Base-by-base conservation (phyloP, 1,140 invertebrate genomes). In the Neodiprion lecontei region DNA sequence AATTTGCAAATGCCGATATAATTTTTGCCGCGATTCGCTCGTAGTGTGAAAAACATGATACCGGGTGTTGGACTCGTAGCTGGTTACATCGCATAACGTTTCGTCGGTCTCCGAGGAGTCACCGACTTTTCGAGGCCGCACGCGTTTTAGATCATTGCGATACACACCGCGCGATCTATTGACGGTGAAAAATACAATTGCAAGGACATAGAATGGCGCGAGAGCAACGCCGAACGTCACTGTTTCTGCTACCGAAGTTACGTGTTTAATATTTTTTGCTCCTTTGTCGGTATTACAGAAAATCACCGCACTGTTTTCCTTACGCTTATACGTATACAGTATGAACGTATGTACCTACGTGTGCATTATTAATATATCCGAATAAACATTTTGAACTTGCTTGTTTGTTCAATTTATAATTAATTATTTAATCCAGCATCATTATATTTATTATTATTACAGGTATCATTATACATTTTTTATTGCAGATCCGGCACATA, bases 401-500 rank as follows among this genome's bases (percentile, higher is more conserved):
- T 61, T 61, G 5, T 61, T 21, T 53, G 10, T 66, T 61, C 23
- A 71, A 50, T 65, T 65, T 50, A 68, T 71, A 17, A 76, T 79
- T 67, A 77, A 83, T 80, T 84, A 72, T 80, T 72, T 40, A 69
- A 53, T 47, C 61, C 10, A 48, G 47, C 28, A 70, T 28, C 14
- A 65, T 40, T 28, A 40, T 40, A 40, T 3, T 69, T 21, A 69
- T 28, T 12, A 14, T 69, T 14, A 17, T 17, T 1, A 40, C 5
- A 21, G 17, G 17, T 5, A 40, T 40, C 28, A 40, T 40, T 40
- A 40, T 40, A 3, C 7, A 17, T 49, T 77, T 73, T 82, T 78
- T 69, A 48, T 80, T 82, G 9, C 77, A 91, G 90, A 90, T 90
- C 86, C 87, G 86, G 84, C 86, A 88, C 78, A 89, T 91, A 79